Conservation (phyloP, 2,113 vertebrate genomes). For the Spermophilus dauricus region DNA sequence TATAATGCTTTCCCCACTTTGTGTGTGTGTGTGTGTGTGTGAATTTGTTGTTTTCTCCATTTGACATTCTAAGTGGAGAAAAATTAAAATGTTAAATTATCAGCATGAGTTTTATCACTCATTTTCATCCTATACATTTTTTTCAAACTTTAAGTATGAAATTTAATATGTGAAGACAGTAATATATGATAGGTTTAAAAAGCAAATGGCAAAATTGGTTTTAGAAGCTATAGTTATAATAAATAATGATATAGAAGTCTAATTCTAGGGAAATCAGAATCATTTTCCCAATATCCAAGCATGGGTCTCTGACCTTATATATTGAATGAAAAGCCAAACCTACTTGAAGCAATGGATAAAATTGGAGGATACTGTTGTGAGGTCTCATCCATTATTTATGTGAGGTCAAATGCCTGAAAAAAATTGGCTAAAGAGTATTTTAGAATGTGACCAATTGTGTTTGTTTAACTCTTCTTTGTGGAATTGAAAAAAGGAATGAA, state of each 20-base stretch:
- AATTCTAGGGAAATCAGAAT: neutral
- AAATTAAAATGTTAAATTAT: neutral
- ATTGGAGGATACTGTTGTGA: rapidly evolving
- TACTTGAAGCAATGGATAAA: neutral
- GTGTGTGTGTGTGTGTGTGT: neutral
- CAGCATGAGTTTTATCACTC: neutral
- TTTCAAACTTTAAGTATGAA: neutral
- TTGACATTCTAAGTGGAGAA: neutral
- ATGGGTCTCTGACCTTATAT: neutral
- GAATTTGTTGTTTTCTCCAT: neutral
- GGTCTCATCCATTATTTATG: neutral
- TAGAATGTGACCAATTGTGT: neutral
- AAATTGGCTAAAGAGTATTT: neutral
- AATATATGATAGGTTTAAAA: neutral
- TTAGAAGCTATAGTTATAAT: neutral
- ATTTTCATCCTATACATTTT: neutral
- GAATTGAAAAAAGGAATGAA: neutral
- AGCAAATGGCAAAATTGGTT: neutral
- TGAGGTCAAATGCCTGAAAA: neutral
- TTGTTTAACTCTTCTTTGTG: neutral
- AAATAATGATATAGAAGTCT: neutral
- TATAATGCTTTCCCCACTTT: neutral
- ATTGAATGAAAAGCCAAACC: neutral
- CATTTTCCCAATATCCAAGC: neutral
- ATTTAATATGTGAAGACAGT: neutral